A percentile compares a stretch with the other conserved stretches of the same genome.
Conservation (phyloP, 2,797 vertebrate species). For the Kryptolebias ocellatus region DNA sequence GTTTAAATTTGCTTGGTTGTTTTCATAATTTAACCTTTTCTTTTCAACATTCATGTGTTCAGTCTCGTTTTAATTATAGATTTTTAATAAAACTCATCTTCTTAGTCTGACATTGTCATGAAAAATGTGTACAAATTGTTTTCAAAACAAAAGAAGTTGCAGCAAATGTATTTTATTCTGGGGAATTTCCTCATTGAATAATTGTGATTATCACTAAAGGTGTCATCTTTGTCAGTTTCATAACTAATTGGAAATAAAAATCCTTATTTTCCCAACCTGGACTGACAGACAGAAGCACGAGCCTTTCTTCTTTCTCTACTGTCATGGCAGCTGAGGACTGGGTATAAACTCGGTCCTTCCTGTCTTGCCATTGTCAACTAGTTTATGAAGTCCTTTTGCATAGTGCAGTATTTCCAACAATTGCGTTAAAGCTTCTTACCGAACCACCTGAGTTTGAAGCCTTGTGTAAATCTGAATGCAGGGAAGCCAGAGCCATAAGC, state of each 20-base stretch:
- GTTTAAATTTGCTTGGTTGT: background rate
- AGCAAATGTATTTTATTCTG: too few species aligned
- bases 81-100: too few species aligned
- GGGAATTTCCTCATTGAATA: too few species aligned
- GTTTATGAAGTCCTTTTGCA: conserved; percentile 7
- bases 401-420: background rate
- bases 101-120: too few species aligned
- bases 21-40: too few species aligned
- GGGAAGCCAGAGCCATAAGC: background rate
- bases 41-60: too few species aligned
- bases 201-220: background rate
- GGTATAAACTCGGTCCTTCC: background rate
- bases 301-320: background rate
- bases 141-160: too few species aligned
- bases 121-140: too few species aligned
- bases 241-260: background rate
- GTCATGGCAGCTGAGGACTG: conserved; percentile 1
- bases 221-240: background rate
- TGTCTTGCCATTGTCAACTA: conserved; percentile 3
- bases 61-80: too few species aligned
- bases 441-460: conserved; percentile 7
- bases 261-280: background rate
- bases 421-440: background rate
- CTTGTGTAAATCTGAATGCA: conserved; percentile 8
- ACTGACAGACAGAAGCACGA: background rate